phyloP scores from a whole-genome alignment of 2,113 vertebrate genomes.

The Callipepla squamata region DNA sequence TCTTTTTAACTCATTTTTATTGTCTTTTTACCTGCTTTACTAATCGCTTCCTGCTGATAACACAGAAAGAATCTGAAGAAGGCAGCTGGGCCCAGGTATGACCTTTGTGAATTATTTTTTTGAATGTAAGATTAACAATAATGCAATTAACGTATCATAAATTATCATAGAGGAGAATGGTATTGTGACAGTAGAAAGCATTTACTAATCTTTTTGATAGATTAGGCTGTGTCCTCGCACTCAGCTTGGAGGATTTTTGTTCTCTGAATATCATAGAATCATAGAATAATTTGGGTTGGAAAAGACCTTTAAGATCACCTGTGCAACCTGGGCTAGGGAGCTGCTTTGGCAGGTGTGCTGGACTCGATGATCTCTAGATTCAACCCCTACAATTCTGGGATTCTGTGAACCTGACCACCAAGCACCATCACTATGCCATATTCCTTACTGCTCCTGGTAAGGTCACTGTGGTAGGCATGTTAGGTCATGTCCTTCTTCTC shows the following conservation, averaged over 20 bases:
- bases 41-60: slow-evolving; percentile 69
- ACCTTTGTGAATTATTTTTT: not conserved
- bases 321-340: no score
- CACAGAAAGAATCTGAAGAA: slow-evolving; percentile 94
- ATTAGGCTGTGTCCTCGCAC: not conserved
- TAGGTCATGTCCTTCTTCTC: not conserved
- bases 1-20: slow-evolving; percentile 52
- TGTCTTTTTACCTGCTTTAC: slow-evolving; percentile 66
- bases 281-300: no score
- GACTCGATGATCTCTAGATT: no score
- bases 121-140: not conserved
- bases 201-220: not conserved
- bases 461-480: not conserved
- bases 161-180: not conserved
- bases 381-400: no score
- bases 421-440: not conserved
- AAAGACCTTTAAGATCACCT: no score
- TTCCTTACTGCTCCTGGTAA: not conserved
- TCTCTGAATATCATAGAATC: not conserved
- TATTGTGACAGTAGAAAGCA: not conserved
- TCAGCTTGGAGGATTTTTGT: not conserved
- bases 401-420: not conserved
- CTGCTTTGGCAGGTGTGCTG: no score
- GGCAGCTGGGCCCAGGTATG: slow-evolving; percentile 98
- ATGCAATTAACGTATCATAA: not conserved